These are phyloP conservation scores for Toxostoma redivivum DNA, from an alignment of 2,113 vertebrate genomes.

Conservation along the genomic window DNA sequence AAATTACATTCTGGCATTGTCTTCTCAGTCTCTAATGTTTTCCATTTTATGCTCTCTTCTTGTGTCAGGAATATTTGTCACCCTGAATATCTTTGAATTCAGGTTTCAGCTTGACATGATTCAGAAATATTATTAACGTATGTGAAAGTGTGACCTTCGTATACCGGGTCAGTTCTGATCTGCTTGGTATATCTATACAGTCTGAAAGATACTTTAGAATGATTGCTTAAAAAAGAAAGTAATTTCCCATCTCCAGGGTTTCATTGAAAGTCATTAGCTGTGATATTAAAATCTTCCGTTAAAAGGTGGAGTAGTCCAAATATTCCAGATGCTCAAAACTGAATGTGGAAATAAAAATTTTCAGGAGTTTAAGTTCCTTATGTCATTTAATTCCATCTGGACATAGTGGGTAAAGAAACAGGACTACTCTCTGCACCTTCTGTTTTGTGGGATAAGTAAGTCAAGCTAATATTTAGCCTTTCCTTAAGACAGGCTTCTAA, in stretches of 20 bases:
- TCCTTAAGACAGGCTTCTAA: background rate
- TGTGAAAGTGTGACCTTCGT: background rate
- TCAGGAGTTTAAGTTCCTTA: background rate
- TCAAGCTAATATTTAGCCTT: background rate
- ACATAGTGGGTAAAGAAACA: background rate
- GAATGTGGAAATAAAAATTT: background rate
- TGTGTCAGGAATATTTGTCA: background rate
- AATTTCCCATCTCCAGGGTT: background rate
- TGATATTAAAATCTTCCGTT: background rate
- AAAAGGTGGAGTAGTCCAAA: background rate
- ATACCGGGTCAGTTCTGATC: background rate
- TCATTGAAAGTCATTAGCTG: background rate
- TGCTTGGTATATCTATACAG: background rate
- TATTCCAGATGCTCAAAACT: background rate
- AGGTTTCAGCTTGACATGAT: background rate
- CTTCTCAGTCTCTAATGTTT: background rate
- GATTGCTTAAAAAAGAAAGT: background rate
- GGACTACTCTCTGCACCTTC: background rate
- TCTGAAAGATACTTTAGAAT: background rate
- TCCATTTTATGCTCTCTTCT: background rate
- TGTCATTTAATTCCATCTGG: background rate
- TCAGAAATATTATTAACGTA: background rate
- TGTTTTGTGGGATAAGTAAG: background rate
- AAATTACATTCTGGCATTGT: background rate
- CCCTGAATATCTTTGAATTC: background rate